A percentile compares a stretch with the other conserved stretches of the same genome.
phyloP scores from a whole-genome alignment of 30 jellyfish, hydroid and myxozoan genomes.

The Cassiopea xamachana region DNA sequence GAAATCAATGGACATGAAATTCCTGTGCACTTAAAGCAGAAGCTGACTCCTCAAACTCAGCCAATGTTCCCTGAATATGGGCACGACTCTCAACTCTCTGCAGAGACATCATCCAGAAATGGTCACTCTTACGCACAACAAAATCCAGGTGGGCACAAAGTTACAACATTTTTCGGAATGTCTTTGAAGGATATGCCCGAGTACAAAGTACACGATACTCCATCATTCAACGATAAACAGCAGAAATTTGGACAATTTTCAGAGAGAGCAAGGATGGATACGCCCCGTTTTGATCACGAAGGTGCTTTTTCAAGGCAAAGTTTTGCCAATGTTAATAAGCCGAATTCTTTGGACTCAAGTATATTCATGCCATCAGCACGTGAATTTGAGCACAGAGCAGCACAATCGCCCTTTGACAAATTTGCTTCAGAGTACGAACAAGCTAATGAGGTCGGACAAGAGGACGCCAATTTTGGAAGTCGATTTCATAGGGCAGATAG shows the following conservation, averaged over 20 bases:
- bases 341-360: conserved; percentile 33
- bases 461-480: conserved; percentile 26
- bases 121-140: conserved; percentile 50
- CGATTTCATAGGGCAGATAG: not conserved
- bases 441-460: conserved; percentile 64
- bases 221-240: conserved; percentile 56
- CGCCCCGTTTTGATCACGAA: conserved; percentile 13
- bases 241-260: conserved; percentile 6
- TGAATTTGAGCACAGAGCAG: conserved; percentile 12
- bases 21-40: conserved; percentile 95
- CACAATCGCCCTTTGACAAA: conserved; percentile 41
- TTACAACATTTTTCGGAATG: conserved; percentile 82
- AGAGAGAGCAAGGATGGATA: conserved; percentile 23
- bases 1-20: conserved; percentile 97
- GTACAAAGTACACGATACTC: conserved; percentile 87
- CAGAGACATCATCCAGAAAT: conserved; percentile 52
- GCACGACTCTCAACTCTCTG: conserved; percentile 74
- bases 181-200: conserved; percentile 96
- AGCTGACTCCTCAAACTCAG: conserved; percentile 92
- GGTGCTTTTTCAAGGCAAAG: conserved; percentile 43
- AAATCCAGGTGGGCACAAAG: conserved; percentile 35
- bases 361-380: not conserved
- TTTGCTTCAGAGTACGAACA: conserved; percentile 77
- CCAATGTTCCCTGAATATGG: conserved; percentile 96
- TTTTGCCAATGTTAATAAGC: conserved; percentile 1